Evolutionary conservation across 2,113 vertebrate genomes (phyloP), one percentile per base, ranked within the genome.

Genomic region (Andinoacara biseriatus): DNA sequence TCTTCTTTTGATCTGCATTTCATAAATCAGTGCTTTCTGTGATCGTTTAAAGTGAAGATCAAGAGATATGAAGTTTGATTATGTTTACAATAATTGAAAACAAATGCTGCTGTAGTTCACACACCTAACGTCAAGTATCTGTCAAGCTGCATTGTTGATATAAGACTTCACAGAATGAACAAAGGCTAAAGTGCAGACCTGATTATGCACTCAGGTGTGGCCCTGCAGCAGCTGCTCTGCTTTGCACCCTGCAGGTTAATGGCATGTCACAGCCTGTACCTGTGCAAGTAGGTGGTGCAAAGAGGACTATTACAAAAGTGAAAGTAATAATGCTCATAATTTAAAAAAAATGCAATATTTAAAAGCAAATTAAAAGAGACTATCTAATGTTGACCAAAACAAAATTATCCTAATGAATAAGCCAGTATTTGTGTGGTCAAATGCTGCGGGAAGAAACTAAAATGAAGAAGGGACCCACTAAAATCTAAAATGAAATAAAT

Each of bases 231-330:
- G 57, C 52, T 29, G 2, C 26, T 31, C 67, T 72, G 10, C 67
- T 54, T n/a, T 22, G 22, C 35, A 15, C 58, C 74, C 88, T 81
- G 52, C 5, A 81, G 87, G 65, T 56, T 57, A 15, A 18, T n/a
- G 74, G 52, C 67, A 69, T 3, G 29, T 29, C 3, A 7, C 6
- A 20, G 78, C 7, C 82, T 61, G 52, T 81, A 87, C 81, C 82
- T 81, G 81, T 2, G 58, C 3, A 14, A 22, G 24, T 54, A 80
- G 77, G 10, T 77, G 43, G 49, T 49, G 43, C 61, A 65, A 54
- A 43, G 18, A 57, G 4, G 8, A 59, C 15, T 59, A 1, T 35
- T 26, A n/a, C 1, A 58, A 43, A 60, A 11, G 20, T 18, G 57
- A 29, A 52, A 58, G 54, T 49, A 74, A 72, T 72, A 20, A 56